These are phyloP conservation scores for Sogatella furcifera DNA, from an alignment of 1,140 invertebrate species.

Conservation along the genomic window DNA sequence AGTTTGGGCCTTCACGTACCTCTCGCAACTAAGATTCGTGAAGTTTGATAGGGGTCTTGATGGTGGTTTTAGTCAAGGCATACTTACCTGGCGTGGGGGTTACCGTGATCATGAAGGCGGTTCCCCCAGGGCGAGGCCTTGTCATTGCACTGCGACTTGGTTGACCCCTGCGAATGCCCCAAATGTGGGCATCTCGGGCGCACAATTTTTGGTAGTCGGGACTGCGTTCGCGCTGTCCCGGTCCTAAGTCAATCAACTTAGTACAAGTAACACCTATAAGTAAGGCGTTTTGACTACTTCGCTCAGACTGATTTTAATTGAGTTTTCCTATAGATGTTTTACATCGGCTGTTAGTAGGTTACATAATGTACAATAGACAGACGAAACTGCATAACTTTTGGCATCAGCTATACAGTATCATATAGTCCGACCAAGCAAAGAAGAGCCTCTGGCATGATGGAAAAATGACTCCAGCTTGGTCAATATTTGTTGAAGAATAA, in stretches of 20 bases:
- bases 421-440: no score
- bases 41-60: no score
- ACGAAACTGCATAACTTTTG: no score
- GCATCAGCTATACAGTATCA: no score
- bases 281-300: no score
- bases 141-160: conserved; percentile 50
- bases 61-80: background rate
- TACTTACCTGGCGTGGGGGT: conserved; percentile 50
- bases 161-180: conserved; percentile 53
- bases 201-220: conserved; percentile 51
- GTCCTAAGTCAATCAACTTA: background rate
- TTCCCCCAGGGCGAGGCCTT: conserved; percentile 49
- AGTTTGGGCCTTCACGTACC: background rate
- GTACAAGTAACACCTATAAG: background rate
- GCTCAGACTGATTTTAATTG: no score
- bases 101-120: conserved; percentile 51
- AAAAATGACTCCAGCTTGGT: no score
- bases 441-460: no score
- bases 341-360: no score
- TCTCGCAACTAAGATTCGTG: background rate
- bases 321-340: no score
- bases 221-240: conserved; percentile 48
- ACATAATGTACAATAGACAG: no score
- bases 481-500: no score
- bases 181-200: conserved; percentile 45